Conservation (phyloP, 2,888 invertebrate species). For the Zhengitettix transpicula region DNA sequence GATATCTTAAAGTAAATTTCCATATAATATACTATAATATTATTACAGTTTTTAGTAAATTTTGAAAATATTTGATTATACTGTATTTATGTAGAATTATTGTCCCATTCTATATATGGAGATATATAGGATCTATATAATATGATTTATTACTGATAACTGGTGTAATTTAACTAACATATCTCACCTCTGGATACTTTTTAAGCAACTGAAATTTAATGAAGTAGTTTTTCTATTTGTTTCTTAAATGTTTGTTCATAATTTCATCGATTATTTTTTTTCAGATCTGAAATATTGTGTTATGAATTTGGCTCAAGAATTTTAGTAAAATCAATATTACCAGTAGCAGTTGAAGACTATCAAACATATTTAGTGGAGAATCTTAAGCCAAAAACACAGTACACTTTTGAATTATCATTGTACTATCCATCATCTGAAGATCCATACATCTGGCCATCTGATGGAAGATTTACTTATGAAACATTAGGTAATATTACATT, state of each 20-base stretch:
- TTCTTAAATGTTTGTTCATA: neutral
- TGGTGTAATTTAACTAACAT: neutral
- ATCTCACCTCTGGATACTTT: neutral
- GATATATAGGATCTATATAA: too few species aligned
- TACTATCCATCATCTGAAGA: constrained; percentile 39
- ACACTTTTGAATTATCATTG: constrained; percentile 52
- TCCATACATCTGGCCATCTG: constrained; percentile 54
- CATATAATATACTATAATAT: neutral
- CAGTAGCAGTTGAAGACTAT: neutral
- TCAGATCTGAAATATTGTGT: neutral
- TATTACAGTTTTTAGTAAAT: neutral
- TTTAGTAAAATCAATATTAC: neutral
- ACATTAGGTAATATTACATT: constrained; percentile 42
- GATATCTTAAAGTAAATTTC: neutral
- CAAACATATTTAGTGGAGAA: constrained; percentile 19
- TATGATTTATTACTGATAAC: too few species aligned
- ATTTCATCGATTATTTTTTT: neutral
- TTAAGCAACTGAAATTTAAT: too few species aligned
- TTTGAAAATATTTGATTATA: neutral
- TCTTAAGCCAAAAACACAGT: constrained; percentile 57
- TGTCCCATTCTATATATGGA: too few species aligned
- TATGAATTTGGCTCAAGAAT: neutral
- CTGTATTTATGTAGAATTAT: neutral
- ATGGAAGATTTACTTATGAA: constrained; percentile 53
- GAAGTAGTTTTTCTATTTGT: too few species aligned